These are phyloP conservation scores for Anguilla marmorata DNA, from an alignment of 2,797 vertebrate species.

Conservation along the genomic window DNA sequence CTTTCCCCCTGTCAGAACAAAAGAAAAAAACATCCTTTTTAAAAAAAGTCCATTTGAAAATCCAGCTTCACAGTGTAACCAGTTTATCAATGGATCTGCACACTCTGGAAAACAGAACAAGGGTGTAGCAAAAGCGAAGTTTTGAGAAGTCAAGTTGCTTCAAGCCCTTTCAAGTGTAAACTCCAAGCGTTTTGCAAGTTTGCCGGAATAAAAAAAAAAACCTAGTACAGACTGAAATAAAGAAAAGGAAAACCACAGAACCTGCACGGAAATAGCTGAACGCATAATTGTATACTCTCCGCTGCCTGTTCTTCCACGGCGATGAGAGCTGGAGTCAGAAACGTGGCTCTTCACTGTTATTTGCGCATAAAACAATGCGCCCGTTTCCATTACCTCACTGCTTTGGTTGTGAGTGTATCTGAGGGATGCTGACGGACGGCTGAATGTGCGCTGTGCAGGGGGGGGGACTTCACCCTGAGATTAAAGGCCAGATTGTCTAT, in stretches of 20 bases:
- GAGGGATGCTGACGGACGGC: background rate
- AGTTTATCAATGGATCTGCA: background rate
- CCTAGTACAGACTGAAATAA: too few species aligned
- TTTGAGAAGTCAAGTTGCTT: too few species aligned
- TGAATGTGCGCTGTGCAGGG: background rate
- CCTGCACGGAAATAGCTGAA: background rate
- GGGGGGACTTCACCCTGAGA: slow-evolving; percentile 23
- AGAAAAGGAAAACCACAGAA: background rate
- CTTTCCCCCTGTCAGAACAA: too few species aligned
- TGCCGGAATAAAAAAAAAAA: too few species aligned
- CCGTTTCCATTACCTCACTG: slow-evolving; percentile 28
- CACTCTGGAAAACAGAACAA: background rate
- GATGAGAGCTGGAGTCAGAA: background rate
- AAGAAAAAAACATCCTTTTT: too few species aligned
- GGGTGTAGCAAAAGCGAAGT: background rate
- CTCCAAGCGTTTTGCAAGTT: too few species aligned
- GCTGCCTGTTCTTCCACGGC: background rate
- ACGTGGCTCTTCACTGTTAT: slow-evolving; percentile 19
- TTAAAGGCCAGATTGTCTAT: slow-evolving; percentile 45
- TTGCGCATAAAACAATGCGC: slow-evolving; percentile 14
- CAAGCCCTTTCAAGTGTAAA: too few species aligned
- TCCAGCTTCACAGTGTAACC: background rate
- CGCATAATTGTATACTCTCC: slow-evolving; percentile 43
- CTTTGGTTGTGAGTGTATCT: background rate
- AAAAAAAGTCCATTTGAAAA: background rate